Evolutionary conservation across 2,113 vertebrate genomes (phyloP), one percentile per base, ranked within the genome.

Genomic region (Catagonus wagneri): DNA sequence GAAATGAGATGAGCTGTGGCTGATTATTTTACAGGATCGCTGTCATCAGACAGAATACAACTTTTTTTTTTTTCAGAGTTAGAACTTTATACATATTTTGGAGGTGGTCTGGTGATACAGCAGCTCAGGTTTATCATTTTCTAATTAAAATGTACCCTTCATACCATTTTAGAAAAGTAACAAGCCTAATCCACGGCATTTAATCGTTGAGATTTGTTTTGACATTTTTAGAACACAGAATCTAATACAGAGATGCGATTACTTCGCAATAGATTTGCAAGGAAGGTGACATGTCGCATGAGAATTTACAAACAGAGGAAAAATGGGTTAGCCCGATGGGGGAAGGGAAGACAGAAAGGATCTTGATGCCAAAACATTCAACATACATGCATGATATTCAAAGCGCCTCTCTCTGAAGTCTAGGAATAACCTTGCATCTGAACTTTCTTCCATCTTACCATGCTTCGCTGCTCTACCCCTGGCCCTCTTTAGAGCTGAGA

Each of bases 141-240:
- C 74, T 89, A 96, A 93, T 97, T 98, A 97, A 97, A 97, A 97
- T 98, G 95, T 98, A 90, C 94, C 60, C 90, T 96, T 97, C 95
- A 72, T 50, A 56, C 84, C 83, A 56, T 92, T 97, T 97, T 81
- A 94, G 86, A 97, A 90, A 93, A 63, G 15, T 79, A 83, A 68
- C 75, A 56, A 91, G 68, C 54, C 86, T 90, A 85, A 69, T 58
- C 78, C 74, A 74, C 22, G 69, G 52, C 95, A 80, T 88, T 97
- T 96, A 75, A 98, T 97, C 81, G 34, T 0, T 61, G 69, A 89
- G 95, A 92, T 79, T 97, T 96, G 52, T 92, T 89, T 94, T 27
- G 32, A 95, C 96, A 94, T 93, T 97, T 98, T 96, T 97, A 96
- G 96, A 97, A 94, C 93, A 96, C 34, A 60, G 93, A 96, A 81